These are phyloP conservation scores for Rhynchotus rufescens DNA, from an alignment of 2,797 vertebrate species.

Conservation along the genomic window DNA sequence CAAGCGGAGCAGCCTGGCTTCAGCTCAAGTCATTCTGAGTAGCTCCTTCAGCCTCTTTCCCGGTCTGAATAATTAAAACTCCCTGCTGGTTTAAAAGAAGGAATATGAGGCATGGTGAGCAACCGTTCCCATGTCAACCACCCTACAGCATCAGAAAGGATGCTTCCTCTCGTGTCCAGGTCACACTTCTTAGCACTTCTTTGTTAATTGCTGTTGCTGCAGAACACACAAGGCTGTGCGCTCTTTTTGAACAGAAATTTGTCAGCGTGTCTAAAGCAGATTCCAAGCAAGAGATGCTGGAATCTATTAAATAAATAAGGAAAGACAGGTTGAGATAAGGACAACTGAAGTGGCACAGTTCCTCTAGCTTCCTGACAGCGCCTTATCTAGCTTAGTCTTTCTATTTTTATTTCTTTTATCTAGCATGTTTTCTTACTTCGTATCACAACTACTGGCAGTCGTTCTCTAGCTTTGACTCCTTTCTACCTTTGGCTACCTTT, in stretches of 20 bases:
- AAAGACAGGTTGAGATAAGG: not conserved
- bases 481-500: not conserved
- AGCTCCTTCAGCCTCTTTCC: not conserved
- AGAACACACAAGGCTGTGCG: not conserved
- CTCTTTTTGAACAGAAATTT: not conserved
- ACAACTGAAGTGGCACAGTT: not conserved
- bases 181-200: not conserved
- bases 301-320: not conserved
- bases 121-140: conserved; percentile 32
- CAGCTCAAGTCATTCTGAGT: not conserved
- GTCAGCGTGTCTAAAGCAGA: not conserved
- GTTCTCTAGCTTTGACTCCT: not conserved
- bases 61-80: not conserved
- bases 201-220: not conserved
- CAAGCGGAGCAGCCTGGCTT: not conserved
- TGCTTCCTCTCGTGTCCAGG: not conserved
- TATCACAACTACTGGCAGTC: not conserved
- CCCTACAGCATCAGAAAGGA: not conserved
- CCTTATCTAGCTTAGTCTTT: not conserved
- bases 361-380: not conserved
- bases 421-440: not conserved
- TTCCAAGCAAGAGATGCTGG: not conserved
- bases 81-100: not conserved
- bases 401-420: not conserved
- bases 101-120: not conserved